Base-by-base conservation (phyloP, 2,888 invertebrate genomes). In the Drosophila meridionalis region DNA sequence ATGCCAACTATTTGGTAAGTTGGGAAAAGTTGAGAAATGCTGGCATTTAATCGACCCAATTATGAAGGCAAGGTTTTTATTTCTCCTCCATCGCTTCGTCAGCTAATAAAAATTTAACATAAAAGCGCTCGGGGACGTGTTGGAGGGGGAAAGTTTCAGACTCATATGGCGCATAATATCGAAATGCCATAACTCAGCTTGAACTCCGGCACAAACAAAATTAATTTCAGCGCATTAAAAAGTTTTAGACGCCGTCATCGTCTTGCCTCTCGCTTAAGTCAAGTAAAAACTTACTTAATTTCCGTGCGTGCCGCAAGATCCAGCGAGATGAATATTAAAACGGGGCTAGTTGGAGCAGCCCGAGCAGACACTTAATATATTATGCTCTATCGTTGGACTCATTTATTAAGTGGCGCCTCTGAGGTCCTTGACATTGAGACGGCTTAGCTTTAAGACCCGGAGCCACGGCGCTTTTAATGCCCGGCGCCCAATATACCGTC, bases 31-130 rank as follows among this genome's bases (percentile, higher is more conserved):
- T 80, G 48, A 40, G 43, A 43, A 72, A 76, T 66, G 68, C 57
- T 69, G 73, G 69, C 66, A 73, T 81, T 89, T 87, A 87, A 89
- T 84, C 87, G 78, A 87, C 72, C 87, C 84, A 87, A 87, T 85
- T 85, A 87, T 84, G 70, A 72, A 57, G 80, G 48, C 66, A 76
- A 80, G 62, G 26, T 40, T 28, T 55, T 55, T 38, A 38, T 84
- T 78, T 40, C 45, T 34, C 14, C 40, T 65, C 77, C 32, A 52
- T 70, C 14, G 79, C 76, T 55, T 69, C 63, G 62, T 66, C 65
- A 64, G 87, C 89, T 73, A 86, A 82, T 88, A 75, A 74, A 72
- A 53, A 70, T 84, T 82, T 58, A 78, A 73, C 78, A 77, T 61
- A 79, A 79, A 72, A 66, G 38, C 62, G 34, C 47, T 36, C n/a